A percentile compares a stretch with the other conserved stretches of the same genome.
Evolutionary conservation across 2,888 invertebrate species (phyloP).

Genomic region (Drosophila aldrichi): DNA sequence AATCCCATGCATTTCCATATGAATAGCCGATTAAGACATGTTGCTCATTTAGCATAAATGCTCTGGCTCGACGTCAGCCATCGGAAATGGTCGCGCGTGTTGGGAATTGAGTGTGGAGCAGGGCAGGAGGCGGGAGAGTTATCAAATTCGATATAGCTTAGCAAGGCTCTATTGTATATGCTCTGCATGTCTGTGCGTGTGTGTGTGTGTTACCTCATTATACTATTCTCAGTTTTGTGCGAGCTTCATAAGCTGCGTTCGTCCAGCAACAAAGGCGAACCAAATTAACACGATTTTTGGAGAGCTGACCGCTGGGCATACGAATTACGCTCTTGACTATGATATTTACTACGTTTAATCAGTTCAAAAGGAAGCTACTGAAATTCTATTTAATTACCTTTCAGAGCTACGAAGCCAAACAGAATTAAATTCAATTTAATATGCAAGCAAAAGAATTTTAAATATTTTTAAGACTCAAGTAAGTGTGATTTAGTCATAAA

Average conservation of each 20-base stretch:
- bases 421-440: slow-evolving; percentile 1
- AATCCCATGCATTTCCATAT: slow-evolving; percentile 76
- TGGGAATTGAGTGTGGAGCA: slow-evolving; percentile 25
- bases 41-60: slow-evolving; percentile 69
- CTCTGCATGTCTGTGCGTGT: slow-evolving; percentile 5
- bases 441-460: neutral
- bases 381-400: slow-evolving; percentile 5
- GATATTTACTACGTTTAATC: slow-evolving; percentile 25
- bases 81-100: slow-evolving; percentile 49
- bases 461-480: neutral
- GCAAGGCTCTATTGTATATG: slow-evolving; percentile 29
- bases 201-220: slow-evolving; percentile 14
- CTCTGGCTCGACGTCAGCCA: slow-evolving; percentile 41
- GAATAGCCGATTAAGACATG: slow-evolving; percentile 78
- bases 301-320: slow-evolving; percentile 3
- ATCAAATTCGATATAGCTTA: slow-evolving; percentile 47
- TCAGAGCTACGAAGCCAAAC: too few relatives aligned
- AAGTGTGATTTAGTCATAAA: neutral
- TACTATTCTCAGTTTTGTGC: slow-evolving; percentile 4
- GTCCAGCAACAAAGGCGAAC: slow-evolving; percentile 31
- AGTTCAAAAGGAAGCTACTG: slow-evolving; percentile 7
- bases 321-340: slow-evolving; percentile 9
- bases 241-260: slow-evolving; percentile 25
- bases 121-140: neutral
- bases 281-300: slow-evolving; percentile 52